Base-by-base conservation (phyloP, 1,140 invertebrate genomes). In the Spodoptera frugiperda region DNA sequence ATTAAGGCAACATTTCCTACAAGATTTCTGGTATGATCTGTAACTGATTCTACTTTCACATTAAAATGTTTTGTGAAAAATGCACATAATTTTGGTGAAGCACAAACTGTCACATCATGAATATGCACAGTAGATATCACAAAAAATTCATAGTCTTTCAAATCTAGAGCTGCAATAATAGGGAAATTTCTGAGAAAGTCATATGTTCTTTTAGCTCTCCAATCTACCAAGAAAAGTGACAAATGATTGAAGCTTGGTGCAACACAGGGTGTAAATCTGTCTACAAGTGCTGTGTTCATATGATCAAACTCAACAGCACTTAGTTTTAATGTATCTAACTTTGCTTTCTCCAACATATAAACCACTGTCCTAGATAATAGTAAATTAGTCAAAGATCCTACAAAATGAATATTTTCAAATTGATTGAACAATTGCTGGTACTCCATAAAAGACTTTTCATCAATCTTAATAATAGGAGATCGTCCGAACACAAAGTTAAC, bases 391-490 rank as follows among this genome's bases (percentile, higher is more conserved):
- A 76, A 14, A 59, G 79, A 80, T 30, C 87, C 84, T 48, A 89
- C 68, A 77, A 92, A 88, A 82, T 89, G 84, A 10, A 92, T 72
- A 83, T 84, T 82, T 21, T 85, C 67, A 76, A 91, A 81, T 21
- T 90, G 82, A 80, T 80, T 76, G 81, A 92, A 89, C 1, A 85
- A 15, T 46, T 80, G 54, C 80, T 89, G 86, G 78, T 77, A 84
- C 14, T 84, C 17, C 14, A 54, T 6, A n/a, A 86, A 67, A 10
- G 33, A n/a, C 5, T 53, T 48, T 55, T 75, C 65, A 63, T 61
- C 3, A 30, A 83, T 19, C 51, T 78, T 51, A 49, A 48, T 2
- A 70, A 48, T 65, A 8, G 9, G 3, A 21, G 6, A 6, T 14
- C 65, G 75, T 15, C 63, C 76, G 79, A 87, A 87, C 14, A 51